Conservation (phyloP, 2,113 vertebrate genomes). For the Elaphurus davidianus region DNA sequence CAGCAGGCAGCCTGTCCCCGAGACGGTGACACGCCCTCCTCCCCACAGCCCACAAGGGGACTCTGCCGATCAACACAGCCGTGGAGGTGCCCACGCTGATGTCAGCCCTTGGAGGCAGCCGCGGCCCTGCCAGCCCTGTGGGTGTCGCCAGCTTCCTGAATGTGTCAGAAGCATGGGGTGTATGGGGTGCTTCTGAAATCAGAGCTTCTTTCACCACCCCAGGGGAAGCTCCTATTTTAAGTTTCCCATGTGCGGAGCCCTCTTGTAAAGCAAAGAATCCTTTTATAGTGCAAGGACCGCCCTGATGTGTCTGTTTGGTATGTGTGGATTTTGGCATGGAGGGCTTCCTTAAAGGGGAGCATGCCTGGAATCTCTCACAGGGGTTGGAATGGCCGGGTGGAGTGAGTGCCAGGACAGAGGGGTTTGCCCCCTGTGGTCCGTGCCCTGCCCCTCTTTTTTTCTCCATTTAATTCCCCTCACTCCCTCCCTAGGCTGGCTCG, state of each 20-base stretch:
- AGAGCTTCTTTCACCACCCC: neutral
- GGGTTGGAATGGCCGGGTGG: neutral
- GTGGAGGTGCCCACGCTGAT: neutral
- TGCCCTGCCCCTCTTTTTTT: neutral
- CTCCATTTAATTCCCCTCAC: neutral
- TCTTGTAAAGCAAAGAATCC: constrained; percentile 61
- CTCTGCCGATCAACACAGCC: neutral
- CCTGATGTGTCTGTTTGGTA: constrained; percentile 58
- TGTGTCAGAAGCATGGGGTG: neutral
- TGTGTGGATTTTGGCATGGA: constrained; percentile 59
- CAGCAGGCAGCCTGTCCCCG: neutral
- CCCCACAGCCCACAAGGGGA: neutral
- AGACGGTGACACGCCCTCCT: neutral
- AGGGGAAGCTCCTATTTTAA: constrained; percentile 69
- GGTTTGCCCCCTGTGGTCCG: neutral
- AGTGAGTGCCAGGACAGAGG: neutral
- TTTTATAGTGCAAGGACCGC: constrained; percentile 62
- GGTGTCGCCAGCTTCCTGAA: neutral
- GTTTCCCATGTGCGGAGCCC: constrained; percentile 55
- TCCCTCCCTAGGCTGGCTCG: constrained; percentile 18
- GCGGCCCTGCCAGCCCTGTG: neutral
- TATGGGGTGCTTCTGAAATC: constrained; percentile 8
- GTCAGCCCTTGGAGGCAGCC: neutral
- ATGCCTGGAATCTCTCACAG: constrained; percentile 58
- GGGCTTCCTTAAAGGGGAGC: constrained; percentile 56